These are phyloP conservation scores for Cheilosia vulpina DNA, from an alignment of 2,888 invertebrate genomes.

Conservation along the genomic window DNA sequence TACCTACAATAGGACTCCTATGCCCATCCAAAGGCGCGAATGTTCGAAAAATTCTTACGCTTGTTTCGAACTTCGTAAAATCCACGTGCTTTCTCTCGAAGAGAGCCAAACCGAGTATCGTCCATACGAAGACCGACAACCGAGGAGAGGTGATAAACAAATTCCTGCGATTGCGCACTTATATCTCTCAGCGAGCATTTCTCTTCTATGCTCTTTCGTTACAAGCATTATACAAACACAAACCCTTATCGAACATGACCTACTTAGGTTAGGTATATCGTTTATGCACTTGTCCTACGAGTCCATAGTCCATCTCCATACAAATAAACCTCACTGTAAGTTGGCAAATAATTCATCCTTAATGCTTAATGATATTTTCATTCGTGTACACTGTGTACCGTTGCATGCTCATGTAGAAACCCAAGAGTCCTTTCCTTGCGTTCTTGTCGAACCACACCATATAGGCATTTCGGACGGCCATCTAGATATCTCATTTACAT, in stretches of 20 bases:
- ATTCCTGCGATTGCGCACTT: constrained; percentile 31
- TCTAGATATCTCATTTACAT: constrained; percentile 76
- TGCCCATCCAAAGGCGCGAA: constrained; percentile 9
- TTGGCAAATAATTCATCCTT: constrained; percentile 78
- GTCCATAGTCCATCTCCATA: constrained; percentile 2
- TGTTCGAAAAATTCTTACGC: constrained; percentile 48
- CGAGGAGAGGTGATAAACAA: constrained; percentile 42
- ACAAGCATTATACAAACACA: background rate
- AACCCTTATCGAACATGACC: constrained; percentile 46
- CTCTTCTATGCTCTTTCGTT: constrained; percentile 31
- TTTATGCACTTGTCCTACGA: constrained; percentile 12
- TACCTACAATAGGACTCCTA: background rate
- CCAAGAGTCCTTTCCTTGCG: constrained; percentile 32
- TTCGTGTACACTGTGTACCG: constrained; percentile 55
- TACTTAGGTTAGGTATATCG: constrained; percentile 12
- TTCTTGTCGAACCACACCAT: constrained; percentile 10
- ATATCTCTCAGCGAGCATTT: background rate
- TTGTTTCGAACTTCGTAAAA: constrained; percentile 29
- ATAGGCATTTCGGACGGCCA: constrained; percentile 11
- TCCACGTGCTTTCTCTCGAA: constrained; percentile 43
- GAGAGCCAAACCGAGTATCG: background rate
- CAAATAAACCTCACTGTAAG: constrained; percentile 34
- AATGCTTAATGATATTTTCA: constrained; percentile 78
- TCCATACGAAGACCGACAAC: too few species aligned
- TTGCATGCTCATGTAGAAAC: constrained; percentile 2